Evolutionary conservation across 2,797 vertebrate species (phyloP).

Genomic region (Tamandua tetradactyla): DNA sequence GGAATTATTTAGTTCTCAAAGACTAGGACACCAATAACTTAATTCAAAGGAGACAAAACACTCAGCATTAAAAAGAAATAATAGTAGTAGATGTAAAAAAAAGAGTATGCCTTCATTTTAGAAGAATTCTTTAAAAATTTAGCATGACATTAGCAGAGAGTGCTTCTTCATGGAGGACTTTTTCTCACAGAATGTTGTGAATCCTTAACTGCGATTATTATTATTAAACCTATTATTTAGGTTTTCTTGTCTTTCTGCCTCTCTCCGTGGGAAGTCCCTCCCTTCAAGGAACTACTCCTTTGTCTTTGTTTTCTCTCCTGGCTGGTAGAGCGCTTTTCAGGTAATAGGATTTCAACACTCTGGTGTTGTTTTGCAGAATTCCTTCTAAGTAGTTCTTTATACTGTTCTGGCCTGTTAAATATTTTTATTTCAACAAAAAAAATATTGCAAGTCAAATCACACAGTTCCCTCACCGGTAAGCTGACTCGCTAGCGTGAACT

Average conservation of each 20-base stretch:
- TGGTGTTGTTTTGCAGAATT: not conserved
- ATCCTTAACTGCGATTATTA: not conserved
- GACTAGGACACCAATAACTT: not conserved
- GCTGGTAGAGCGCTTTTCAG: not conserved
- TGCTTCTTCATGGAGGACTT: not conserved
- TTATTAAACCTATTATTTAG: too few species aligned
- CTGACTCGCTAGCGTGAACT: not conserved
- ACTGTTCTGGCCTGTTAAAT: slow-evolving; percentile 17
- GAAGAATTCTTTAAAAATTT: not conserved
- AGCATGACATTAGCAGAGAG: not conserved
- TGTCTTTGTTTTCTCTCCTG: not conserved
- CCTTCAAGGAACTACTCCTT: slow-evolving; percentile 4
- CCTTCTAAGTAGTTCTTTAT: slow-evolving; percentile 2
- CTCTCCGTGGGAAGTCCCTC: not conserved
- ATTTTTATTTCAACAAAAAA: slow-evolving; percentile 14
- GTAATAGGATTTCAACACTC: not conserved
- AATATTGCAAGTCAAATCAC: not conserved
- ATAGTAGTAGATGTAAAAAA: not conserved
- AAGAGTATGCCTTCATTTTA: slow-evolving; percentile 37
- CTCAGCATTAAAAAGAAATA: slow-evolving; percentile 28
- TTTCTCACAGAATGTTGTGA: not conserved
- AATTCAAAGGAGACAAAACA: slow-evolving; percentile 35
- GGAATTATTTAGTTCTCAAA: slow-evolving; percentile 48
- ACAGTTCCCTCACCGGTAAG: not conserved
- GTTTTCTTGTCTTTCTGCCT: slow-evolving; percentile 33